Evolutionary conservation across 2,888 invertebrate species (phyloP).

Genomic region (Cybosia mesomella): DNA sequence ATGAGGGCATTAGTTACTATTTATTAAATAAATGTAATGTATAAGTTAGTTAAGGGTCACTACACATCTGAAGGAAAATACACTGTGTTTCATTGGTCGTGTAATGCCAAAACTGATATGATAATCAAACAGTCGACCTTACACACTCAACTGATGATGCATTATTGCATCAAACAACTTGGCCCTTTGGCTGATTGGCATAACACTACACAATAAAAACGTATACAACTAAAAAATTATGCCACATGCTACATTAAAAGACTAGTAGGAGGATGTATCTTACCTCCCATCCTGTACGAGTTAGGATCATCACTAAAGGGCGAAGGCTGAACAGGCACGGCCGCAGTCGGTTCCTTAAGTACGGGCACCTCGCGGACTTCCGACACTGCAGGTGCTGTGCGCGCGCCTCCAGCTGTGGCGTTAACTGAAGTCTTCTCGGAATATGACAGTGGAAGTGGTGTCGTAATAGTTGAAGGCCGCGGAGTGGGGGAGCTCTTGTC

Average conservation of each 20-base stretch:
- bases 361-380: constrained; percentile 60
- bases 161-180: not conserved
- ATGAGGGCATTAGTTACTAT: not conserved
- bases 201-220: not conserved
- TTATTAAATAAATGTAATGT: not conserved
- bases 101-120: not conserved
- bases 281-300: constrained; percentile 91
- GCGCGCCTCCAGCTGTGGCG: constrained; percentile 49
- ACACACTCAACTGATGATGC: too few species aligned
- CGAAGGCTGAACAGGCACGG: constrained; percentile 75
- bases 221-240: not conserved
- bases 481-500: constrained; percentile 68
- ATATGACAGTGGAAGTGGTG: constrained; percentile 64
- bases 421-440: constrained; percentile 59
- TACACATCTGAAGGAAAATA: not conserved
- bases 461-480: constrained; percentile 38
- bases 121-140: not conserved
- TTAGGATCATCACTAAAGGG: constrained; percentile 89
- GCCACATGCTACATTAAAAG: not conserved
- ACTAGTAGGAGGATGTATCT: constrained; percentile 45
- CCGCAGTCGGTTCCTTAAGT: constrained; percentile 69
- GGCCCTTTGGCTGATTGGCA: not conserved
- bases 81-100: not conserved
- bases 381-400: constrained; percentile 40
- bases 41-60: not conserved